Base-by-base conservation (phyloP, 2,888 invertebrate species). In the Euzophera pinguis region DNA sequence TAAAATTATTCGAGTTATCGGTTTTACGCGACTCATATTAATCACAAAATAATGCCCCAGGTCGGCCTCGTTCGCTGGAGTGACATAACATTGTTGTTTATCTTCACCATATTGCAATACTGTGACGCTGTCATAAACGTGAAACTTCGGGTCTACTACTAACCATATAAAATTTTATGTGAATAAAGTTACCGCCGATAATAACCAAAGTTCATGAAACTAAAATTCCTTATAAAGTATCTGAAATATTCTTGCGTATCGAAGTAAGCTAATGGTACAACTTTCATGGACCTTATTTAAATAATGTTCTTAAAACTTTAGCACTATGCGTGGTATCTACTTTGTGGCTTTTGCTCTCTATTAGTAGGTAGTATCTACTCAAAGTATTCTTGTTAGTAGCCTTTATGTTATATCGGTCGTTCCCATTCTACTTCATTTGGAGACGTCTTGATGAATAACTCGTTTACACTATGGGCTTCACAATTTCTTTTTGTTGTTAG, bases 271-370 rank as follows among this genome's bases (percentile, higher is more conserved):
- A 48, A 48, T 48, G 37, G 47, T 37, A 22, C 35, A 48, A 48
- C 47, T 48, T 45, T 48, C 47, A 35, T 37, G 47, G n/a, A 16
- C 45, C 45, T 32, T 48, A 37, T 48, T 48, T 48, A 48, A 48
- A 48, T 48, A 48, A 48, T 35, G 47, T 48, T 45, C 43, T 13
- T 22, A 37, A 37, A 37, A 45, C 45, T 45, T 45, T 13, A 45
- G 43, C 34, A 43, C 16, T 45, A 32, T 32, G 32, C 14, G 45
- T 45, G 29, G 9, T 29, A 8, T 34, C 10, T 34, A 32, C 32
- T 9, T 45, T 34, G 32, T 34, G 14, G 14, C 14, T 10, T 8
- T 12, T 0, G 34, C 32, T 16, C 45, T 17, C 42, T 43, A 39
- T 10, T 39, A 16, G n/a, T n/a, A n/a, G n/a, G n/a, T n/a, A n/a